A percentile compares a stretch with the other conserved stretches of the same genome.
Conservation (phyloP, 2,113 vertebrate species). For the Syngnathoides biaculeatus region DNA sequence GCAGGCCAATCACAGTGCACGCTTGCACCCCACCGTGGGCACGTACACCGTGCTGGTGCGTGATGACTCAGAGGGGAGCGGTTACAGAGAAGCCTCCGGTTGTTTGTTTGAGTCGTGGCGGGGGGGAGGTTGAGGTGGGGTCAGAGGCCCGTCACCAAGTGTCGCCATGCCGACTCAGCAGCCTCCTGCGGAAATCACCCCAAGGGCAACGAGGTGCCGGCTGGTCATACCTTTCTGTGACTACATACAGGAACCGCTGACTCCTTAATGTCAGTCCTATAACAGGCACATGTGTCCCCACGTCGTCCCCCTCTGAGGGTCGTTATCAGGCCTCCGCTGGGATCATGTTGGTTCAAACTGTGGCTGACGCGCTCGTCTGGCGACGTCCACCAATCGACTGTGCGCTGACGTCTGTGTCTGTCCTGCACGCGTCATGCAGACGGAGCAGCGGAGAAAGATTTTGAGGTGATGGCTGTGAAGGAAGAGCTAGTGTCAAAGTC, state of each 20-base stretch:
- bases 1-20: background rate
- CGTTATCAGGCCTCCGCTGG: slow-evolving; percentile 27
- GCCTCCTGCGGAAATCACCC: slow-evolving; percentile 45
- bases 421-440: slow-evolving; percentile 14
- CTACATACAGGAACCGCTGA: background rate
- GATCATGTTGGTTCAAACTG: slow-evolving; percentile 53
- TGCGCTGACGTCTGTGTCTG: slow-evolving; percentile 37
- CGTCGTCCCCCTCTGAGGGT: slow-evolving; percentile 15
- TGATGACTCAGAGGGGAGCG: slow-evolving; percentile 70
- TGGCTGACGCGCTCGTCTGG: slow-evolving; percentile 36
- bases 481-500: slow-evolving; percentile 21
- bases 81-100: slow-evolving; percentile 64
- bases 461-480: slow-evolving; percentile 12
- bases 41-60: slow-evolving; percentile 27
- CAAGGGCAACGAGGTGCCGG: too few species aligned
- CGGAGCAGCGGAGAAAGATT: slow-evolving; percentile 22
- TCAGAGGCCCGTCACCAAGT: slow-evolving; percentile 68
- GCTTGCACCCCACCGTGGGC: background rate
- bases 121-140: slow-evolving; percentile 18
- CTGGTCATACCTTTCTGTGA: background rate
- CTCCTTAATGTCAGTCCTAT: background rate
- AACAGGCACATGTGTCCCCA: slow-evolving; percentile 4
- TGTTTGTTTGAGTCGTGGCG: slow-evolving; percentile 35
- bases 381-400: slow-evolving; percentile 40
- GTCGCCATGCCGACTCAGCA: slow-evolving; percentile 52